Evolutionary conservation across 2,888 invertebrate species (phyloP).

Genomic region (Gastracanthus pulcherrimus): DNA sequence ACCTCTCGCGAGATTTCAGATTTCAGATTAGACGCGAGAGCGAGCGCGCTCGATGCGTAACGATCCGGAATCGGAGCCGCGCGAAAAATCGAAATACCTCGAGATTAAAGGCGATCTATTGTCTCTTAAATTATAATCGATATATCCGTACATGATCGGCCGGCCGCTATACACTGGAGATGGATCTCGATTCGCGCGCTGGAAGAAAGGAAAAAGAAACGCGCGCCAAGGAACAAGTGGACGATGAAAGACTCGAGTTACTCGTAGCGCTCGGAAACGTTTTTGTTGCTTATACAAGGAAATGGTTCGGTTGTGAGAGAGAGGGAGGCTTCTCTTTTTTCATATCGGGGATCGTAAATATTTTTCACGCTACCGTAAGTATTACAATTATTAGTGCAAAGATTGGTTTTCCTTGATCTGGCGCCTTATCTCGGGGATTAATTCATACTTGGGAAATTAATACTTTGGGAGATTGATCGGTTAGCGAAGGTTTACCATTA

Average conservation of each 20-base stretch:
- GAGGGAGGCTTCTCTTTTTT: background rate
- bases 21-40: constrained; percentile 66
- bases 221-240: constrained; percentile 3
- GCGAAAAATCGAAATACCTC: constrained; percentile 43
- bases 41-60: constrained; percentile 48
- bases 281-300: constrained; percentile 8
- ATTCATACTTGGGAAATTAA: constrained; percentile 50
- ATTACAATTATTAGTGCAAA: constrained; percentile 51
- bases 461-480: constrained; percentile 15
- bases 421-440: constrained; percentile 36
- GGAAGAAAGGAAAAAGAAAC: background rate
- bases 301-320: background rate
- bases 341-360: constrained; percentile 33
- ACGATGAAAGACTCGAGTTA: constrained; percentile 57
- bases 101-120: constrained; percentile 56
- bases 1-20: constrained; percentile 65
- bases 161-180: background rate
- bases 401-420: constrained; percentile 49
- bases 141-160: constrained; percentile 48
- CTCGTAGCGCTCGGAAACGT: background rate
- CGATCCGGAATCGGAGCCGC: constrained; percentile 15
- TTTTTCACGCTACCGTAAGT: constrained; percentile 51
- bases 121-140: constrained; percentile 58
- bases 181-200: constrained; percentile 47
- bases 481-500: background rate